phyloP scores from a whole-genome alignment of 2,797 vertebrate species.

The Poecilia gillii region DNA sequence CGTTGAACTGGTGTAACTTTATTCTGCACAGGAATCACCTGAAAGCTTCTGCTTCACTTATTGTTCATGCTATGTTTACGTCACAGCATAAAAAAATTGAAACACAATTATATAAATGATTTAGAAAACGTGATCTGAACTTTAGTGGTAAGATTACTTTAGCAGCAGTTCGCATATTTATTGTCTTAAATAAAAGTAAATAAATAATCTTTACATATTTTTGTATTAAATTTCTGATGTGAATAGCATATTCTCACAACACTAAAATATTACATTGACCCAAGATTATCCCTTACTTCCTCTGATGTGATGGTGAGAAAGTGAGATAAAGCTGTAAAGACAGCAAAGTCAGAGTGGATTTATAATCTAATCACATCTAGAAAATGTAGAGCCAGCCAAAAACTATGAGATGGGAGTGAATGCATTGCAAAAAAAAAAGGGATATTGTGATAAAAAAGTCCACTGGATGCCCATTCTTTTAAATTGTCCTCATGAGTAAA shows the following conservation, averaged over 20 bases:
- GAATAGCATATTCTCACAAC: background rate
- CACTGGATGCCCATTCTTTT: background rate
- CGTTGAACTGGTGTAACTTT: background rate
- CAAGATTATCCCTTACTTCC: constrained; percentile 50
- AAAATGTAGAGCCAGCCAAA: background rate
- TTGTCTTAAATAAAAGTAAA: background rate
- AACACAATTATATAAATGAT: background rate
- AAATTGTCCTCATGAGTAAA: background rate
- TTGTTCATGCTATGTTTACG: background rate
- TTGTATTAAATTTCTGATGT: background rate
- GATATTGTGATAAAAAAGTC: background rate
- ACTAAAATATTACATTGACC: background rate
- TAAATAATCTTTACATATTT: background rate
- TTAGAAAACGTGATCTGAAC: background rate
- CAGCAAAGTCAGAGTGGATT: background rate
- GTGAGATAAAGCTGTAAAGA: constrained; percentile 28
- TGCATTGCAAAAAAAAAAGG: background rate
- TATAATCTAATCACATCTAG: background rate
- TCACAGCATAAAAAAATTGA: background rate
- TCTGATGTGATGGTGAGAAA: constrained; percentile 41
- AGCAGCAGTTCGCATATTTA: background rate
- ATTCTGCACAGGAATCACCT: background rate
- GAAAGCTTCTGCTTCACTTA: background rate
- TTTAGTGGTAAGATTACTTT: background rate
- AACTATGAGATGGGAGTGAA: background rate